Evolutionary conservation across 2,113 vertebrate species (phyloP), one percentile per base, ranked within the genome.

Genomic region (Craseonycteris thonglongyai): DNA sequence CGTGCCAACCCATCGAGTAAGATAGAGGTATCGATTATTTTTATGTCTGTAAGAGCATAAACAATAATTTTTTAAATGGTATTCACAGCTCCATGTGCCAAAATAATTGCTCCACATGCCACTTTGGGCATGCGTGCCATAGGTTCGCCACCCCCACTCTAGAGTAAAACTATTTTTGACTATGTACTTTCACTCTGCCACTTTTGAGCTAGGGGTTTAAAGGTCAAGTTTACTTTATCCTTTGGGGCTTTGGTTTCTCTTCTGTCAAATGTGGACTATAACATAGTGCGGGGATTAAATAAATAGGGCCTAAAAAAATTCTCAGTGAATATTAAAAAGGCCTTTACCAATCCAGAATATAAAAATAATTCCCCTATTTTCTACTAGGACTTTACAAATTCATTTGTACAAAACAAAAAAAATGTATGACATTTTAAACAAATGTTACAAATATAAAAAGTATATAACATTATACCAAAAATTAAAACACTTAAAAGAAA

Each of bases 321-420:
- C 21, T 96, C 8, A 68, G 21, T 56, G 84, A 95, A 78, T 65
- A 49, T 61, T 88, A 51, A 90, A 81, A 85, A 88, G 11, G 10
- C 14, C 30, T 90, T 94, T 33, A 22, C 33, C 16, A 47, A 14
- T 76, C 90, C 30, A 95, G 24, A 95, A 90, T 66, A 76, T 72
- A 58, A 93, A 91, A 83, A 76, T 95, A 47, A 82, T 58, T 85
- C 6, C 47, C 14, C 15, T 72, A 16, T 90, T 86, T 95, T 84
- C 59, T 69, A 40, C 22, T 78, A 75, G 14, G 35, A 85, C 69
- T 85, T 88, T 78, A 86, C 0, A 96, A 51, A 14, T 85, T 88
- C 9, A 49, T 61, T 85, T 81, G 78, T 65, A 30, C 74, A 40
- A 84, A 51, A 79, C 89, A 69, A 40, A 84, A 51, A 79, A 92